Percentiles rank a stretch among this genome's conserved stretches.
Conservation (phyloP, 2,797 vertebrate genomes). For the Micromesistius poutassou region DNA sequence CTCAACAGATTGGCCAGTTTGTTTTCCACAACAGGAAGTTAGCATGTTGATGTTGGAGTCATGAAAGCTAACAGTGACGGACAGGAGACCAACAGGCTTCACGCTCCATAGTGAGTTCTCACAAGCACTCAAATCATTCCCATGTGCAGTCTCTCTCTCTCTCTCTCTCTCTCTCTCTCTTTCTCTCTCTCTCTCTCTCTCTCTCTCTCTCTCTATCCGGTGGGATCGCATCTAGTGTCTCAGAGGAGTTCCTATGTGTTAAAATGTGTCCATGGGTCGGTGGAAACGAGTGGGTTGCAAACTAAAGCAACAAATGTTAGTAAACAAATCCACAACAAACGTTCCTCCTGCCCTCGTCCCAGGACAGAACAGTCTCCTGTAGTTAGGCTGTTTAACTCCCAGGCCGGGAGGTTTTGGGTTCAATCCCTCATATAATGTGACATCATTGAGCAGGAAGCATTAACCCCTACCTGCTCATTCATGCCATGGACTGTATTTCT, state of each 20-base stretch:
- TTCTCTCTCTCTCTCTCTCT: not conserved
- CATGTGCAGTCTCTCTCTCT: not conserved
- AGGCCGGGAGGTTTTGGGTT: not conserved
- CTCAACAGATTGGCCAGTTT: slow-evolving; percentile 29
- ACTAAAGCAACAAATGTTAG: not conserved
- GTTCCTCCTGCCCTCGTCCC: not conserved
- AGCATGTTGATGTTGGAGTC: slow-evolving; percentile 53
- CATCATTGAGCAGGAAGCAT: not conserved
- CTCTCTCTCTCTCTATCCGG: not conserved
- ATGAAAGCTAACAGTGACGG: slow-evolving; percentile 36
- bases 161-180: not conserved
- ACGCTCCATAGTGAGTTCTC: not conserved
- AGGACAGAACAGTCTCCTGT: not conserved
- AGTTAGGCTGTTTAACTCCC: not conserved
- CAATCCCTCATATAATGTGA: not conserved
- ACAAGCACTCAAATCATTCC: slow-evolving; percentile 13
- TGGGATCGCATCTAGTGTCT: not conserved
- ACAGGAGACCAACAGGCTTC: slow-evolving; percentile 4
- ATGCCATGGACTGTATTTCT: not conserved
- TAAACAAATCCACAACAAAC: not conserved
- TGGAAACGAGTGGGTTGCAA: not conserved
- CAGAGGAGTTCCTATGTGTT: not conserved
- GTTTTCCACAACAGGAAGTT: slow-evolving; percentile 59
- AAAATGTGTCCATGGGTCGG: not conserved
- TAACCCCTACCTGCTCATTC: not conserved